These are phyloP conservation scores for Tenthredo livida DNA, from an alignment of 2,888 invertebrate genomes.

Conservation along the genomic window DNA sequence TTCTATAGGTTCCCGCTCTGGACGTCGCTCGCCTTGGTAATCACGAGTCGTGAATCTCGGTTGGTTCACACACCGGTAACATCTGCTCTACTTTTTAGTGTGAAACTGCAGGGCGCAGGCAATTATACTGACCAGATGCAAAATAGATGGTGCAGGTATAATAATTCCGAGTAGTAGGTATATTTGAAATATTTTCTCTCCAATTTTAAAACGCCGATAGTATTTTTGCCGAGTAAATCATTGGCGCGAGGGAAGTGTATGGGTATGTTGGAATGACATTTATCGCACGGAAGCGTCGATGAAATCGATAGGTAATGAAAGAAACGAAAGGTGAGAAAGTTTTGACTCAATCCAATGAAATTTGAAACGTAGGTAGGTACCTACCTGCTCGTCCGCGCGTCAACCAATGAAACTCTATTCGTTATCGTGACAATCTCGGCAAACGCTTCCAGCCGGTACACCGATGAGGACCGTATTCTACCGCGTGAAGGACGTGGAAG, in stretches of 20 bases:
- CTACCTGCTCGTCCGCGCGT: slow-evolving; percentile 24
- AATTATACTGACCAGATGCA: slow-evolving; percentile 32
- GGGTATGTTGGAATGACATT: background rate
- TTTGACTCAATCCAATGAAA: slow-evolving; percentile 46
- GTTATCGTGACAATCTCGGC: slow-evolving; percentile 44
- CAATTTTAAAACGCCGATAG: background rate
- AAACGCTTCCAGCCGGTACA: slow-evolving; percentile 33
- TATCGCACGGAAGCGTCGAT: slow-evolving; percentile 36
- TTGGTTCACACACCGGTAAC: slow-evolving; percentile 30
- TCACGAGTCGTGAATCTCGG: slow-evolving; percentile 41
- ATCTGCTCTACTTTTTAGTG: slow-evolving; percentile 47
- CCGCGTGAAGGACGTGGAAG: slow-evolving; percentile 33
- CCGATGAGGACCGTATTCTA: slow-evolving; percentile 39
- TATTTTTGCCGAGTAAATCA: background rate
- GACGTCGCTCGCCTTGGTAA: slow-evolving; percentile 28
- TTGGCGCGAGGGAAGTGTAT: background rate
- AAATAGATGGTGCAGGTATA: background rate
- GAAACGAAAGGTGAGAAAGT: slow-evolving; percentile 35
- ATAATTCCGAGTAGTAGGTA: background rate
- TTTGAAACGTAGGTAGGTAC: slow-evolving; percentile 36
- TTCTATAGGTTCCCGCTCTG: slow-evolving; percentile 1
- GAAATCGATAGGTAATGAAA: slow-evolving; percentile 38
- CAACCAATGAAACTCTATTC: slow-evolving; percentile 39
- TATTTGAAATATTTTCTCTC: no score
- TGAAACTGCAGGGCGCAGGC: background rate